Conservation (phyloP, 2,888 invertebrate genomes). For the Cerastis rubricosa region DNA sequence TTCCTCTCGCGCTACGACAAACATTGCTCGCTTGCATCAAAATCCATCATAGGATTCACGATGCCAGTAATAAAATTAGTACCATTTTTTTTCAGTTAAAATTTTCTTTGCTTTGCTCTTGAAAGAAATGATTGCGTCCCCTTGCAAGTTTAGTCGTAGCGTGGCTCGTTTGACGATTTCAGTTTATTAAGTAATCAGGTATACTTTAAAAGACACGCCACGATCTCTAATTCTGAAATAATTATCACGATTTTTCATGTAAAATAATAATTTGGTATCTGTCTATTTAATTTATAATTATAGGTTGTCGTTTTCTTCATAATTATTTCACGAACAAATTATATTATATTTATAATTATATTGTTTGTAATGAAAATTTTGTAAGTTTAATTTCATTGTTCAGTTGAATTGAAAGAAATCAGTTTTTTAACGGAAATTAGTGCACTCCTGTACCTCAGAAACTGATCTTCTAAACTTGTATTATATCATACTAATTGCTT, state of each 20-base stretch:
- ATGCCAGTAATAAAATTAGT: neutral
- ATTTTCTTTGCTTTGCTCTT: neutral
- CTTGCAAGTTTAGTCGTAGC: neutral
- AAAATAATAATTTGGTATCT: neutral
- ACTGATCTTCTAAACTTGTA: too few species aligned
- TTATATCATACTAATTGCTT: neutral
- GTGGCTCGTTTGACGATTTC: neutral
- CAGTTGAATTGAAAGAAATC: too few species aligned
- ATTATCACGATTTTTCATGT: too few species aligned
- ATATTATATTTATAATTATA: too few species aligned
- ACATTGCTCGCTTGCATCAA: neutral
- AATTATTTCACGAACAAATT: constrained; percentile 6
- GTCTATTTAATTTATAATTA: neutral
- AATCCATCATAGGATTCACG: neutral
- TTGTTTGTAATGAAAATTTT: too few species aligned
- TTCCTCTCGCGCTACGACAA: neutral
- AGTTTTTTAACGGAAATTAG: too few species aligned
- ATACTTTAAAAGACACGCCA: neutral
- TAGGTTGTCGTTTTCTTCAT: neutral
- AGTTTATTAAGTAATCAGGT: neutral
- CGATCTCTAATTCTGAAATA: neutral
- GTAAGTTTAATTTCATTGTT: too few species aligned
- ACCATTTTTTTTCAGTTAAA: neutral
- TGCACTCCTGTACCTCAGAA: too few species aligned
- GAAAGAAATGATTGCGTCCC: neutral